Evolutionary conservation across 2,113 vertebrate species (phyloP).

Genomic region (Mesoclemmys tuberculata): DNA sequence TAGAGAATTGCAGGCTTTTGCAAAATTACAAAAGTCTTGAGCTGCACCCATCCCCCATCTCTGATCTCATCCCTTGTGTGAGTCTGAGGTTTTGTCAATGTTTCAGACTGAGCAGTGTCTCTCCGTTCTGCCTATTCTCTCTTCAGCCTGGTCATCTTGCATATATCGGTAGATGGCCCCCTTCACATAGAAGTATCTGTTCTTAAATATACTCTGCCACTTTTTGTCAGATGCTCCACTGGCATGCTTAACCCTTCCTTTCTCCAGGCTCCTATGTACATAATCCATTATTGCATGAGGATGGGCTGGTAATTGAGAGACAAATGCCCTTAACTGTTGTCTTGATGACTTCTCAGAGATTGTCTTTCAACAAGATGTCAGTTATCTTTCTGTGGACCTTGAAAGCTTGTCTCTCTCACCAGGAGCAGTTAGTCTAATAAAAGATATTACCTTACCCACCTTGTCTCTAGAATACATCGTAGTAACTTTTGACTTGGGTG

Average conservation of each 20-base stretch:
- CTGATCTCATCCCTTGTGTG: background rate
- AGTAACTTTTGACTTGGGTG: background rate
- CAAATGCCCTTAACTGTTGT: background rate
- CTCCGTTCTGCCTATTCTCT: background rate
- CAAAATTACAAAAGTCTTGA: background rate
- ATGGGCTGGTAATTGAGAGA: background rate
- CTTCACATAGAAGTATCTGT: background rate
- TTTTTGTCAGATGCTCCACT: background rate
- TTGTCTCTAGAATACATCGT: background rate
- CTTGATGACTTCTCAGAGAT: background rate
- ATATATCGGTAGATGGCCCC: background rate
- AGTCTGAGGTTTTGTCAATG: accelerated
- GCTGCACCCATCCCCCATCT: background rate
- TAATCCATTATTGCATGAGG: accelerated
- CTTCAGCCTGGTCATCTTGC: background rate
- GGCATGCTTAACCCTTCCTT: background rate
- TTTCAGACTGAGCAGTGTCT: accelerated
- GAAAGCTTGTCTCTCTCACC: background rate
- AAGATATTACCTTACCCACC: background rate
- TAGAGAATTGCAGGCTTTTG: background rate
- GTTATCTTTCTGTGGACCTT: background rate
- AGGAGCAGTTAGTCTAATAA: background rate
- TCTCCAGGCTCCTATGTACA: accelerated
- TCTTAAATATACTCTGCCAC: background rate
- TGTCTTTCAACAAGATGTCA: background rate